phyloP scores from a whole-genome alignment of 1,140 invertebrate species.

The Periplaneta americana region DNA sequence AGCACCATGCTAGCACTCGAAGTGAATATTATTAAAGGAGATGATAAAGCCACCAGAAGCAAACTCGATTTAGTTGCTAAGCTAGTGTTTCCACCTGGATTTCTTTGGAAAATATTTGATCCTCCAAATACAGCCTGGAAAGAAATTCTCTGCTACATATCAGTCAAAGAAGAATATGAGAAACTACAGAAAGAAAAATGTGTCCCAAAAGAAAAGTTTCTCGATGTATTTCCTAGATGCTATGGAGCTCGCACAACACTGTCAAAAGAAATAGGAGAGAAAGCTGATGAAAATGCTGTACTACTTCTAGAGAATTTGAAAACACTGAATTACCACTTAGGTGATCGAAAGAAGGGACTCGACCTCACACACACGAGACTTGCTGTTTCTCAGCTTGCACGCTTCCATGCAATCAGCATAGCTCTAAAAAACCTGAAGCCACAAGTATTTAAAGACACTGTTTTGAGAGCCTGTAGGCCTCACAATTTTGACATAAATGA shows the following conservation, averaged over 20 bases:
- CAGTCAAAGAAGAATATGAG: not conserved
- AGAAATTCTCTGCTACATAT: constrained; percentile 3
- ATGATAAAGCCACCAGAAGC: not conserved
- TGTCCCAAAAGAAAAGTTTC: not conserved
- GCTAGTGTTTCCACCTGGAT: not conserved
- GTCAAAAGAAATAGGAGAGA: not conserved
- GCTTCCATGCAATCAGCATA: constrained; percentile 6
- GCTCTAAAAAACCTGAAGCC: constrained; percentile 11
- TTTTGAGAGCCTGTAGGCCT: not conserved
- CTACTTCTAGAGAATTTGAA: constrained; percentile 9
- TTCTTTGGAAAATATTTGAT: constrained; percentile 1
- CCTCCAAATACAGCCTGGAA: not conserved
- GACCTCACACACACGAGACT: constrained; percentile 6
- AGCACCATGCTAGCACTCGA: constrained; percentile 6
- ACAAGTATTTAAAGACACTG: constrained; percentile 3
- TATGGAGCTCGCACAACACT: constrained; percentile 1
- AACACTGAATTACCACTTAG: not conserved
- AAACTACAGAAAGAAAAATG: constrained; percentile 3
- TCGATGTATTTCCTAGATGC: not conserved
- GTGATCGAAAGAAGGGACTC: not conserved
- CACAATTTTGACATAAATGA: not conserved
- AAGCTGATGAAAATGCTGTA: constrained; percentile 2
- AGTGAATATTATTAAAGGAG: not conserved
- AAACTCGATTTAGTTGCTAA: constrained; percentile 1
- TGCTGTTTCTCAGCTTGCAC: not conserved